These are phyloP conservation scores for Sinotaia quadrata DNA, from an alignment of 2,888 invertebrate genomes.

Conservation along the genomic window DNA sequence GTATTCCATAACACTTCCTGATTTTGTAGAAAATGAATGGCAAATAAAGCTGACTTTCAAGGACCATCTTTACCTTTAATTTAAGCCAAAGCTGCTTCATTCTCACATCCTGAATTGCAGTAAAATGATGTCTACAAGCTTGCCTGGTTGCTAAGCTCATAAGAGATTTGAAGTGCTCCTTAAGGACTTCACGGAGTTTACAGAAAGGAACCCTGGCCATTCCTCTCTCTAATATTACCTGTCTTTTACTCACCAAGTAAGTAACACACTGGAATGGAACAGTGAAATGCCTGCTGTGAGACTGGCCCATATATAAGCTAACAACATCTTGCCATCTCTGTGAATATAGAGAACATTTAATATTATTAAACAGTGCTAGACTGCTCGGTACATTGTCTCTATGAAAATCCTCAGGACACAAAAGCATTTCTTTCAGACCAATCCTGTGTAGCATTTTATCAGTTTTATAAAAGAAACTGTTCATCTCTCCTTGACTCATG, in stretches of 20 bases:
- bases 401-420: not conserved
- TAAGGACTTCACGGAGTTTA: conserved; percentile 48
- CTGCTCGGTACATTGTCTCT: not conserved
- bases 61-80: conserved; percentile 45
- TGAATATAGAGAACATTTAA: conserved; percentile 19
- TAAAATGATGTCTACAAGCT: conserved; percentile 25
- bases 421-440: too few species aligned
- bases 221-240: conserved; percentile 70
- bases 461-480: conserved; percentile 35
- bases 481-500: conserved; percentile 55
- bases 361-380: conserved; percentile 8
- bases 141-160: conserved; percentile 38
- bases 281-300: conserved; percentile 61
- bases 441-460: too few species aligned
- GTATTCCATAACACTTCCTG: too few species aligned
- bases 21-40: too few species aligned
- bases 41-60: too few species aligned
- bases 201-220: conserved; percentile 75
- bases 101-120: conserved; percentile 40
- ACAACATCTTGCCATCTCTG: conserved; percentile 44
- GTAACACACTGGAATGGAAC: conserved; percentile 77
- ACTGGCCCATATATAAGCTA: conserved; percentile 43
- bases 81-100: conserved; percentile 33
- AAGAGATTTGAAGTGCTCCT: conserved; percentile 44
- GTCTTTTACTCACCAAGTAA: conserved; percentile 75